Conservation (phyloP, 2,797 vertebrate species). For the Pseudochirops corinnae region DNA sequence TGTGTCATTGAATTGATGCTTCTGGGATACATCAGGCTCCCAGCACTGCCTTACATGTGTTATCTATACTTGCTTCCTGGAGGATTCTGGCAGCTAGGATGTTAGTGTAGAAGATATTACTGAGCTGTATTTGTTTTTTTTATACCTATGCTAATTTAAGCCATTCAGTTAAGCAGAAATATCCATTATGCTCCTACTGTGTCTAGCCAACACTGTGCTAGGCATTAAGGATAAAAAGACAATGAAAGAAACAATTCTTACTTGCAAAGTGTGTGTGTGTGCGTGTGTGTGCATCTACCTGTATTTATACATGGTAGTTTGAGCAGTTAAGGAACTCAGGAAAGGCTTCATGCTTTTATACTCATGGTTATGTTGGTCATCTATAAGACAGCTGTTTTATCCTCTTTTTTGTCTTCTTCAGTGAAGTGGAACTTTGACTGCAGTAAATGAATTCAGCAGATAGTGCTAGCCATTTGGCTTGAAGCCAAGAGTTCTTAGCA, state of each 20-base stretch:
- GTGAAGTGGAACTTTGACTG: not conserved
- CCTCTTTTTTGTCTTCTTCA: not conserved
- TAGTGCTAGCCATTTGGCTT: not conserved
- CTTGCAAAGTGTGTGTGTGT: not conserved
- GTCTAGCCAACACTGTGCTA: not conserved
- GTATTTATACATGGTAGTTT: not conserved
- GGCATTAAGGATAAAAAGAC: not conserved
- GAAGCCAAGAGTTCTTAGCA: not conserved
- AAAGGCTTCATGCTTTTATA: not conserved
- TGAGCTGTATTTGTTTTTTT: not conserved
- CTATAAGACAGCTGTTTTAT: not conserved
- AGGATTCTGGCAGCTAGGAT: not conserved
- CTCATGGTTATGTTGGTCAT: not conserved
- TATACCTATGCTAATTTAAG: not conserved
- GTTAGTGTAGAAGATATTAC: not conserved
- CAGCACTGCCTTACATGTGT: not conserved
- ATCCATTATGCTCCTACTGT: not conserved
- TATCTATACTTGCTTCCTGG: not conserved
- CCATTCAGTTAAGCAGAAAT: not conserved
- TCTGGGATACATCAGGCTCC: not conserved
- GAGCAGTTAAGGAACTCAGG: not conserved
- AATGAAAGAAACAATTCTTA: not conserved
- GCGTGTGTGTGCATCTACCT: too few relatives aligned
- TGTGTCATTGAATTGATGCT: not conserved
- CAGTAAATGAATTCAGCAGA: not conserved